Evolutionary conservation across 2,888 invertebrate species (phyloP), one percentile per base, ranked within the genome.

Genomic region (Vesta saturnalis): DNA sequence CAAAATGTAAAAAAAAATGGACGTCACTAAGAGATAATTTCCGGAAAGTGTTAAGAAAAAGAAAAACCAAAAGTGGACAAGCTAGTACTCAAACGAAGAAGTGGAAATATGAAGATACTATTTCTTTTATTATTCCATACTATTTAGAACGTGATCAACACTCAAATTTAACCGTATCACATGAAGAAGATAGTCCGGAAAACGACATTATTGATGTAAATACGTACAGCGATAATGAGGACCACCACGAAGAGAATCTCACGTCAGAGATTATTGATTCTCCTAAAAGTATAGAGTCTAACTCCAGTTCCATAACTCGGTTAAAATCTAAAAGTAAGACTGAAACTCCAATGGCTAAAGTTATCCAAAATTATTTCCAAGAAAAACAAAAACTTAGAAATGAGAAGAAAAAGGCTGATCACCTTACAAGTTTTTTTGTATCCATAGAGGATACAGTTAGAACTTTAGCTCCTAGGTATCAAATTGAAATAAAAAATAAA

Each of bases 1-100:
- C 65, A 49, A 60, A 65, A 47, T 69, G 71, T 35, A 71, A 65
- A 46, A 71, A 61, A 62, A 71, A 55, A 21, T 71, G 69, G 71
- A 66, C 57, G 23, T n/a, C 63, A 1, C 66, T 69, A 15, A 18
- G 71, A 46, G 68, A 71, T 46, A 54, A 18, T 22, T 71, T 47
- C 61, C 64, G 68, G 19, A 68, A 69, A 35, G 68, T 61, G 18
- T n/a, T 69, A 12, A 69, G 58, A 21, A 60, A 63, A 18, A 18
- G n/a, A 4, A 39, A 39, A 8, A 39, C 39, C 1, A 1, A 12
- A 3, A 39, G 12, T 39, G 39, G 39, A 8, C 39, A 39, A 39
- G 39, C 2, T 4, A 8, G 3, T 12, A n/a, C 8, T 2, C 8
- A 39, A 8, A 1, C 3, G 1, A 39, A 39, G 8, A 3, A 3